Conservation (phyloP, 2,888 invertebrate genomes). For the Temnothorax unifasciatus region DNA sequence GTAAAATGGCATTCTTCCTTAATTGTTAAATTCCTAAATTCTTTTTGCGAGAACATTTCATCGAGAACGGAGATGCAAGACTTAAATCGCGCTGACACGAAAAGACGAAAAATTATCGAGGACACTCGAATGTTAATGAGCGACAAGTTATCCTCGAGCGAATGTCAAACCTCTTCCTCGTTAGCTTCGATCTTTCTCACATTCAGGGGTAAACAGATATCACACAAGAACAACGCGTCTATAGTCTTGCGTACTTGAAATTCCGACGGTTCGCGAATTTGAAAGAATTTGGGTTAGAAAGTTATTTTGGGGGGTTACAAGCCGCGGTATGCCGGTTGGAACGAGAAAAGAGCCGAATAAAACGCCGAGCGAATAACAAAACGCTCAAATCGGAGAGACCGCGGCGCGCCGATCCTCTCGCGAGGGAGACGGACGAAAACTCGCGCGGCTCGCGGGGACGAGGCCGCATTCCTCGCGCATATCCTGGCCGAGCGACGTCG, state of each 20-base stretch:
- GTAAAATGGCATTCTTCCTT: no score
- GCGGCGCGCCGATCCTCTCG: no score
- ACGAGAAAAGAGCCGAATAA: neutral
- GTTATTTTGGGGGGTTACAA: neutral
- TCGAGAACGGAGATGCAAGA: neutral
- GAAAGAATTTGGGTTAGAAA: neutral
- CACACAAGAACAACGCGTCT: neutral
- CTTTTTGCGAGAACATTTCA: neutral
- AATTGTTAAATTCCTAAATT: no score
- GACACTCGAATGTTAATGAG: no score
- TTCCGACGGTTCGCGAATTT: neutral
- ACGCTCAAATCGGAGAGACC: no score
- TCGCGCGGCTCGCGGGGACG: neutral
- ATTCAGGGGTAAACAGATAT: no score
- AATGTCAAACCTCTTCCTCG: no score
- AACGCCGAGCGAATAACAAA: no score
- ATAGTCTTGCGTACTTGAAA: neutral
- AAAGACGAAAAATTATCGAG: no score
- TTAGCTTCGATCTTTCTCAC: no score
- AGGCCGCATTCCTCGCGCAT: neutral
- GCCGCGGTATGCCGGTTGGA: neutral
- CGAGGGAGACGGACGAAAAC: neutral
- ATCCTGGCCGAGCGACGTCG: neutral
- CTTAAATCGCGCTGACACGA: neutral
- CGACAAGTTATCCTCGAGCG: no score